phyloP scores from a whole-genome alignment of 2,113 vertebrate genomes.

The Campylorhamphus procurvoides region DNA sequence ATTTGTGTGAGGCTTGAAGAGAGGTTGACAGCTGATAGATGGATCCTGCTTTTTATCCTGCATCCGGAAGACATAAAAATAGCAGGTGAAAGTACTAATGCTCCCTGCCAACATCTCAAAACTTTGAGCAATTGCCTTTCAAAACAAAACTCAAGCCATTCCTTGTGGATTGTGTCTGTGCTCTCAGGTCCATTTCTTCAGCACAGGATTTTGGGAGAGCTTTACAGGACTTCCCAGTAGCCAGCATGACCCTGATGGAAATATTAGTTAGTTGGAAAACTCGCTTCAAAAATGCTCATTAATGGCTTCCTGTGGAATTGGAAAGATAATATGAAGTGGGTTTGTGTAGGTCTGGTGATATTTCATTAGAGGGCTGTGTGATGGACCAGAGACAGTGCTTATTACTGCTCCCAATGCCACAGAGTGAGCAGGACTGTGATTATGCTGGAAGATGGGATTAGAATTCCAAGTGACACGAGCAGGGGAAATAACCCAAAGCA shows the following conservation, averaged over 20 bases:
- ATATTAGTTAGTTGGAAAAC: not conserved
- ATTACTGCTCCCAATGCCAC: not conserved
- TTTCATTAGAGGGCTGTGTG: slow-evolving; percentile 4
- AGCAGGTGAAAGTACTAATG: not conserved
- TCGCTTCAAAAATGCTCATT: not conserved
- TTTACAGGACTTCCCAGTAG: not conserved
- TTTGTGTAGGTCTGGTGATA: not conserved
- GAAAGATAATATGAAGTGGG: not conserved
- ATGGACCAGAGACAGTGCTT: not conserved
- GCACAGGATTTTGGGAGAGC: not conserved
- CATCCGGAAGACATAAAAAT: not conserved
- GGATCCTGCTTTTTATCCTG: not conserved
- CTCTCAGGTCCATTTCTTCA: not conserved
- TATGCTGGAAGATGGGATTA: not conserved
- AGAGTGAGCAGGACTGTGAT: not conserved
- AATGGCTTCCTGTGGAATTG: not conserved
- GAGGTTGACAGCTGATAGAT: not conserved
- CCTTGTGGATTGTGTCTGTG: not conserved
- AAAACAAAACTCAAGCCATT: not conserved
- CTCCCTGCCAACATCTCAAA: not conserved
- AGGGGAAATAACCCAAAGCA: not conserved
- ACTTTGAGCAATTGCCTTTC: not conserved
- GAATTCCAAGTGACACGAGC: not conserved
- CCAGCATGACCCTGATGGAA: not conserved
- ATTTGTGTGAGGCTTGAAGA: not conserved